A percentile compares a stretch with the other conserved stretches of the same genome.
phyloP scores from a whole-genome alignment of 1,140 invertebrate species.

The Lerema accius region DNA sequence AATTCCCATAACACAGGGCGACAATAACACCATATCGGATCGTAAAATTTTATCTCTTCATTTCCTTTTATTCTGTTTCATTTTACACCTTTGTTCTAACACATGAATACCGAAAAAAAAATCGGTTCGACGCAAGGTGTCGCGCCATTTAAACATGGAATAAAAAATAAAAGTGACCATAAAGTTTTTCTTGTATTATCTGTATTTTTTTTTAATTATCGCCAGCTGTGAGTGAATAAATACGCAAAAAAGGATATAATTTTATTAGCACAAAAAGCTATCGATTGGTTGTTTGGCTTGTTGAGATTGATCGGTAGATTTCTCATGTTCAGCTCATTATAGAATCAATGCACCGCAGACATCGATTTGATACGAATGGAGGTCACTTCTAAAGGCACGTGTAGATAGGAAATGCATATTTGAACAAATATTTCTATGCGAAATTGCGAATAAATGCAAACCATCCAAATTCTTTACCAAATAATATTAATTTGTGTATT shows the following conservation, averaged over 20 bases:
- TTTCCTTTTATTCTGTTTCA: conserved; percentile 59
- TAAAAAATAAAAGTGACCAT: conserved; percentile 40
- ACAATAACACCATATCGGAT: conserved; percentile 62
- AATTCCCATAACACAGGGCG: conserved; percentile 63
- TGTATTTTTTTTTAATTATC: conserved; percentile 18
- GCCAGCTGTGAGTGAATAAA: conserved; percentile 5
- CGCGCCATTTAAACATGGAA: conserved; percentile 29
- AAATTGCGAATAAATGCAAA: no score
- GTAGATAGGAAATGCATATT: not conserved
- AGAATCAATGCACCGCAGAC: conserved; percentile 20
- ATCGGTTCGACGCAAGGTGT: conserved; percentile 31
- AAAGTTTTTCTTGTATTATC: conserved; percentile 38
- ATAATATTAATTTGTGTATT: no score
- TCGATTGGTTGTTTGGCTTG: conserved; percentile 12
- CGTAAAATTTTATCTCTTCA: conserved; percentile 78
- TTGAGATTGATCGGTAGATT: conserved; percentile 27
- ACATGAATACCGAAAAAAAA: conserved; percentile 43
- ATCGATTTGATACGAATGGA: conserved; percentile 15
- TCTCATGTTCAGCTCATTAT: conserved; percentile 24
- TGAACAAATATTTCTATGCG: no score
- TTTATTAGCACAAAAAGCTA: conserved; percentile 17
- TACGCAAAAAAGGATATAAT: conserved; percentile 22
- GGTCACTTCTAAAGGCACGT: conserved; percentile 12
- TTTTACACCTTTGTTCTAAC: conserved; percentile 67
- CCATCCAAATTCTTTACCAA: no score